A percentile compares a stretch with the other conserved stretches of the same genome.
Evolutionary conservation across 2,797 vertebrate genomes (phyloP).

Genomic region (Macroramphosus scolopax): DNA sequence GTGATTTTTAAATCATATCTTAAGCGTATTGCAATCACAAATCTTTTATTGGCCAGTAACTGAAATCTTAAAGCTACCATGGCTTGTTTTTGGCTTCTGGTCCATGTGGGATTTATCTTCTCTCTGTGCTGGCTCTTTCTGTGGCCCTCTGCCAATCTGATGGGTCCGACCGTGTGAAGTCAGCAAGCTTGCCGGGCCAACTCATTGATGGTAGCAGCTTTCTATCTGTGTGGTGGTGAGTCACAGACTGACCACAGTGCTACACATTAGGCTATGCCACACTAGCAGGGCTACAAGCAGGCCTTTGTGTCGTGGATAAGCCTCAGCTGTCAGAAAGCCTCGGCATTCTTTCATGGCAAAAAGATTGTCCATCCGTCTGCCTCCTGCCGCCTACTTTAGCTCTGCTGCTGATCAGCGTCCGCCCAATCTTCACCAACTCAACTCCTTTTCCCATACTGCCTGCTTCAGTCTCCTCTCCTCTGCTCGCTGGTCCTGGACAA

Average conservation of each 20-base stretch:
- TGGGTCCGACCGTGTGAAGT: conserved; percentile 27
- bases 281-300: conserved; percentile 56
- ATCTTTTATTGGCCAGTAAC: neutral
- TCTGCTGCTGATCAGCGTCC: conserved; percentile 39
- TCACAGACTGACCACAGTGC: conserved; percentile 42
- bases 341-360: conserved; percentile 67
- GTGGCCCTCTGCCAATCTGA: conserved; percentile 20
- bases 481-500: conserved; percentile 12
- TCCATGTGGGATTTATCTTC: neutral
- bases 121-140: neutral
- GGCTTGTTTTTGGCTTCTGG: neutral
- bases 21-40: no score
- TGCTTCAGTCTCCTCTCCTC: conserved; percentile 11
- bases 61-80: neutral
- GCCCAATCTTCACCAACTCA: conserved; percentile 27
- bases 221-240: conserved; percentile 52
- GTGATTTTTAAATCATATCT: no score
- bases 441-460: conserved; percentile 39
- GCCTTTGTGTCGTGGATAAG: conserved; percentile 73
- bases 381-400: conserved; percentile 57
- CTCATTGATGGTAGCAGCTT: conserved; percentile 42
- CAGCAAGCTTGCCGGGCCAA: conserved; percentile 18
- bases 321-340: conserved; percentile 80
- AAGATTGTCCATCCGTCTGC: conserved; percentile 55
- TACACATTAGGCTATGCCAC: conserved; percentile 30